Conservation (phyloP, 1,140 invertebrate species). For the Diachasmimorpha longicaudata region DNA sequence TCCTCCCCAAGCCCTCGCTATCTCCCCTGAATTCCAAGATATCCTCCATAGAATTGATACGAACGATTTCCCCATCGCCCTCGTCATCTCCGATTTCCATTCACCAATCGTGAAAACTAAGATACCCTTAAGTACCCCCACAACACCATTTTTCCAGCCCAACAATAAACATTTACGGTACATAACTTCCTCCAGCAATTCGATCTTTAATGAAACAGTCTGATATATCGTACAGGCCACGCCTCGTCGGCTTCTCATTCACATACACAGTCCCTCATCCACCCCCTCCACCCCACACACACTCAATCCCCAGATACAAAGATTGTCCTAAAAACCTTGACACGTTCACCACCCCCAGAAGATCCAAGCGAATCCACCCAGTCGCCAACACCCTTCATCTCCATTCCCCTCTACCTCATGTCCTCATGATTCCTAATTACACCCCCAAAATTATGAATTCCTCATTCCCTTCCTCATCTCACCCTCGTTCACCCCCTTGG, state of each 20-base stretch:
- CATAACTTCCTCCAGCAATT: not conserved
- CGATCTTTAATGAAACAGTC: not conserved
- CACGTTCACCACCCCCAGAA: not conserved
- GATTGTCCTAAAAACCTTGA: conserved; percentile 1
- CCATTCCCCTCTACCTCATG: not conserved
- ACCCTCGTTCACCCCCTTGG: too few relatives aligned
- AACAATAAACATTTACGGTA: too few relatives aligned
- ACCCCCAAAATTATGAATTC: not conserved
- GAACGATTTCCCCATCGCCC: not conserved
- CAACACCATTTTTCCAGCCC: too few relatives aligned
- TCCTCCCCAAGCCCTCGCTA: too few relatives aligned
- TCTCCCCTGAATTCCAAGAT: not conserved
- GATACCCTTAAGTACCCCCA: too few relatives aligned
- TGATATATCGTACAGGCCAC: not conserved
- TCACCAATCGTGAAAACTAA: too few relatives aligned
- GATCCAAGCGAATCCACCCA: too few relatives aligned
- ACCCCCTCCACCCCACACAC: not conserved
- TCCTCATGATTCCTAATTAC: not conserved
- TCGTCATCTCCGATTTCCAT: too few relatives aligned
- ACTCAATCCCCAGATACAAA: not conserved
- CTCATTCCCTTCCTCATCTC: too few relatives aligned
- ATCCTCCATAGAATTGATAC: not conserved
- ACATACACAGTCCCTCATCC: not conserved
- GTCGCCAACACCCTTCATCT: not conserved
- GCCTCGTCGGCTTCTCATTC: not conserved